These are phyloP conservation scores for Metallyticus violacea DNA, from an alignment of 2,888 invertebrate species.

Conservation along the genomic window DNA sequence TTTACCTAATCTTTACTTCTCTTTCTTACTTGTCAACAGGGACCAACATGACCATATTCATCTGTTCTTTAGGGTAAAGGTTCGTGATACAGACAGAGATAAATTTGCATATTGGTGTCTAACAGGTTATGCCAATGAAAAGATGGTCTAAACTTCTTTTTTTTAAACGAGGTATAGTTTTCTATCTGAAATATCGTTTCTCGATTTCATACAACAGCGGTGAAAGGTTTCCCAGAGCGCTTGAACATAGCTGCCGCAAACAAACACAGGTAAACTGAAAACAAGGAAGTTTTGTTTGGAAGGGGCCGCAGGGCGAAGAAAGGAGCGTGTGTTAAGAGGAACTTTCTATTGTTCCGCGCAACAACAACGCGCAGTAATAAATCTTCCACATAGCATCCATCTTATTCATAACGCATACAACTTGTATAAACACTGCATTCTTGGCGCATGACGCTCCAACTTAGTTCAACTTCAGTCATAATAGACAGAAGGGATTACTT, in stretches of 20 bases:
- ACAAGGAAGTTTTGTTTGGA: neutral
- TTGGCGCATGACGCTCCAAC: neutral
- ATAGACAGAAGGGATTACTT: neutral
- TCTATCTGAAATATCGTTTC: neutral
- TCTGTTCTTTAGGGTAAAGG: no score
- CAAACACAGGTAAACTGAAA: neutral
- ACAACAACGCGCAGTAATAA: neutral
- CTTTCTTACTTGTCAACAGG: no score
- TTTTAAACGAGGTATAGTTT: no score
- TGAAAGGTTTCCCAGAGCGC: neutral
- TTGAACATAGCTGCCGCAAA: neutral
- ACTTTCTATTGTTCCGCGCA: neutral
- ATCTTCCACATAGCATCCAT: neutral
- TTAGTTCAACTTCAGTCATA: neutral
- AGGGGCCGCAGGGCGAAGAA: neutral
- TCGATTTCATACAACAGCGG: neutral
- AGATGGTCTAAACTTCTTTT: no score
- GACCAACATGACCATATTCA: no score
- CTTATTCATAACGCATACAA: neutral
- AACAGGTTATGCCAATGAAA: no score
- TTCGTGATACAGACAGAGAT: no score
- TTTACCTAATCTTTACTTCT: no score
- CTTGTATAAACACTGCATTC: neutral
- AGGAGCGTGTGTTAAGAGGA: neutral
- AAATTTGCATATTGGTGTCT: no score